Conservation (phyloP, 2,797 vertebrate species). For the Microctenopoma lineatum region DNA sequence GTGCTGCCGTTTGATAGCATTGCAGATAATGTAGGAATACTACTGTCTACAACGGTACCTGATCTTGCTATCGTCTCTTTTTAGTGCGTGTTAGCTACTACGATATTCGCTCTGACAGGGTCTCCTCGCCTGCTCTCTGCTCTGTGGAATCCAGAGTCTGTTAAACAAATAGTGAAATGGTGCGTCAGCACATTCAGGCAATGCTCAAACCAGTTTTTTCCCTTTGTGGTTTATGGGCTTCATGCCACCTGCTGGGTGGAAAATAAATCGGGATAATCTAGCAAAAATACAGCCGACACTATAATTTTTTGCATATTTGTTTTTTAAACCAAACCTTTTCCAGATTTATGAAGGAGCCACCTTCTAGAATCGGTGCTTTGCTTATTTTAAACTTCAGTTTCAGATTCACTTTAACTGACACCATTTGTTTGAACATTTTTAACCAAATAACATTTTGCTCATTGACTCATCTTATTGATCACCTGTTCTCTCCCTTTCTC, state of each 20-base stretch:
- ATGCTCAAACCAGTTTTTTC: constrained; percentile 55
- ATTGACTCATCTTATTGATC: neutral
- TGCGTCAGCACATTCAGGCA: constrained; percentile 81
- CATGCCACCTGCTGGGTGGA: constrained; percentile 76
- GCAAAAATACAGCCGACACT: constrained; percentile 26
- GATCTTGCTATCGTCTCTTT: constrained; percentile 51
- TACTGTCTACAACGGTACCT: constrained; percentile 34
- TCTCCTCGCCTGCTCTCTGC: constrained; percentile 67
- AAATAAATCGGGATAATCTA: constrained; percentile 52
- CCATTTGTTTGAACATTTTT: neutral
- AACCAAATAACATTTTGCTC: neutral
- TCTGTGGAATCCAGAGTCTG: constrained; percentile 81
- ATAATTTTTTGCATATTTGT: constrained; percentile 22
- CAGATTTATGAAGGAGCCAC: constrained; percentile 1
- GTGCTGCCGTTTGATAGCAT: constrained; percentile 37
- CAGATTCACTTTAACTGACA: neutral
- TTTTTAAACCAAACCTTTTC: constrained; percentile 17
- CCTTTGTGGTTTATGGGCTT: constrained; percentile 29
- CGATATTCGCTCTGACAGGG: constrained; percentile 63
- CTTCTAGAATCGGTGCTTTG: neutral
- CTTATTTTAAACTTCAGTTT: neutral
- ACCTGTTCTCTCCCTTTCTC: constrained; percentile 14
- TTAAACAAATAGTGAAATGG: constrained; percentile 81
- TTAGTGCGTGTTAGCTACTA: constrained; percentile 27
- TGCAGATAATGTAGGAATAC: constrained; percentile 24